Evolutionary conservation across 2,113 vertebrate species (phyloP), one percentile per base, ranked within the genome.

Genomic region (Turdus rufiventris): DNA sequence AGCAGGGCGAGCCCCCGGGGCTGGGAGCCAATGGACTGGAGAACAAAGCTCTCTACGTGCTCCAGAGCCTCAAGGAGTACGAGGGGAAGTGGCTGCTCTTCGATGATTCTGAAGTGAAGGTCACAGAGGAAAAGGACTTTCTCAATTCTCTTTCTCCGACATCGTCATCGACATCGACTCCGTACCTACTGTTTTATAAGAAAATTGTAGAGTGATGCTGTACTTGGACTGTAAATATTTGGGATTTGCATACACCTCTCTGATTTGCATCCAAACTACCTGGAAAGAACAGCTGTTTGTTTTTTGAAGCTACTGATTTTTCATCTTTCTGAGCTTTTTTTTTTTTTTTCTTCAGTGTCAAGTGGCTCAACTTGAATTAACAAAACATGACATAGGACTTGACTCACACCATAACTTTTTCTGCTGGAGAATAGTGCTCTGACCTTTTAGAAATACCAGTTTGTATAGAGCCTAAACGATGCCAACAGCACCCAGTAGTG

Each of bases 21-120:
- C 38, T 50, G 5, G 72, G 40, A 5, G 33, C 80, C 8, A 38
- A 34, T 4, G 97, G 96, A 92, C 89, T 96, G 14, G 97, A 98
- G 73, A 97, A 96, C 91, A 98, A 96, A 85, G 97, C 97, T 36
- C 85, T 96, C 2, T 96, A 77, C 2, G 75, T 97, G n/a, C 95
- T 98, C 43, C 98, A 98, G 80, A 98, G 96, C 95, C 98, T 99
- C 40, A 98, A 97, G 58, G 97, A 99, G 73, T 99, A 99, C 12
- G 99, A 99, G 93, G 99, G 99, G 1, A 99, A 99, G 86, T 99
- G 99, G 99, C 84, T 99, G 98, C 98, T 99, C 80, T 99, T 99
- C 29, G 99, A 99, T 38, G 99, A 99, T 91, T 99, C 99, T 0
- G 99, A 99, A 94, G 99, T 99, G 93, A 99, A 98, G 93, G 97